Conservation (phyloP, 2,113 vertebrate species). For the Mesocricetus auratus region DNA sequence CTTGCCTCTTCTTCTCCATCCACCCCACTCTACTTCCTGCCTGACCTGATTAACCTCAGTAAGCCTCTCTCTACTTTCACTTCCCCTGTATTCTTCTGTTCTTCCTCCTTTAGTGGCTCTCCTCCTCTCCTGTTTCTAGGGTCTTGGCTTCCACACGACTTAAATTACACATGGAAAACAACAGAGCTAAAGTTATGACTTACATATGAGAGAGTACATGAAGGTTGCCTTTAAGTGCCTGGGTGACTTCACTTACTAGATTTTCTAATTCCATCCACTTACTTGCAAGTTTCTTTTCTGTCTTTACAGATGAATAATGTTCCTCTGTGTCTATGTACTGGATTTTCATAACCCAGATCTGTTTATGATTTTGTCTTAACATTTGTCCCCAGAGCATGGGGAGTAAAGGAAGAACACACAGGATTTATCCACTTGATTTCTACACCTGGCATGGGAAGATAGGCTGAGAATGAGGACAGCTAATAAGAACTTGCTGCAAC, state of each 20-base stretch:
- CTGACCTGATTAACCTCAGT: background rate
- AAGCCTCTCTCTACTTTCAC: background rate
- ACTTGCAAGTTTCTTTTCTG: background rate
- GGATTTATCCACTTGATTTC: background rate
- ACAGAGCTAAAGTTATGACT: background rate
- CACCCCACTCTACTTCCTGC: no score
- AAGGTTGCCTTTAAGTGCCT: background rate
- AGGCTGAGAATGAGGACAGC: background rate
- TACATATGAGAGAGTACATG: background rate
- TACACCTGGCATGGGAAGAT: background rate
- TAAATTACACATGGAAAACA: background rate
- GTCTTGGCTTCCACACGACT: background rate
- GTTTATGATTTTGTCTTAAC: background rate
- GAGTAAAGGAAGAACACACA: background rate
- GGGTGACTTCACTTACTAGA: background rate
- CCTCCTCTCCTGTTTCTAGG: background rate
- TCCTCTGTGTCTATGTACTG: background rate
- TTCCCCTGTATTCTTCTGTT: background rate
- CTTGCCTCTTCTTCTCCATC: no score
- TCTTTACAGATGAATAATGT: background rate
- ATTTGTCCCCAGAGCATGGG: background rate
- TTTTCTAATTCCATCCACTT: background rate
- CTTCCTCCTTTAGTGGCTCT: background rate
- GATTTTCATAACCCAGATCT: background rate
- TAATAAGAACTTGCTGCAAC: background rate